phyloP scores from a whole-genome alignment of 2,113 vertebrate species.

The Aspidoscelis tigris region DNA sequence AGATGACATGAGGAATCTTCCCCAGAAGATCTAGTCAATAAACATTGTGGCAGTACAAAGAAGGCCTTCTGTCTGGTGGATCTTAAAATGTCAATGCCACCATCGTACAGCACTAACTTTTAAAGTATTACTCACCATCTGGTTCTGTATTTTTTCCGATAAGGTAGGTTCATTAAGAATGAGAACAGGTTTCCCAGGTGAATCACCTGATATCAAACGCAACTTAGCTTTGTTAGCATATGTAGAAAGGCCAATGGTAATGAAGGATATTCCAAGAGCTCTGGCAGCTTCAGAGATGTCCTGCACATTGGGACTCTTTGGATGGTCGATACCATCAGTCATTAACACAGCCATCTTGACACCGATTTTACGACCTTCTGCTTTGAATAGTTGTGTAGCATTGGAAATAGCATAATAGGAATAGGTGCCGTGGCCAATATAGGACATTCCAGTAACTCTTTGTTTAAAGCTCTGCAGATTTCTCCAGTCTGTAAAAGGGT shows the following conservation, averaged over 20 bases:
- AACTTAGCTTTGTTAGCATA: constrained; percentile 80
- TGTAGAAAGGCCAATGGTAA: constrained; percentile 82
- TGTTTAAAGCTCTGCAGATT: constrained; percentile 81
- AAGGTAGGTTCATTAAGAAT: constrained; percentile 81
- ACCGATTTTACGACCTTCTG: constrained; percentile 75
- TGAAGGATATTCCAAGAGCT: constrained; percentile 80
- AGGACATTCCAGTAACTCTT: constrained; percentile 72
- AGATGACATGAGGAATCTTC: neutral
- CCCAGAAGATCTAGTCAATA: neutral
- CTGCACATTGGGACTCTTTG: constrained; percentile 82
- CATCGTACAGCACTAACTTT: neutral
- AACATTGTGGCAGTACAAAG: neutral
- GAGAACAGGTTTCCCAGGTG: constrained; percentile 74
- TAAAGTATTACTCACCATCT: constrained; percentile 65
- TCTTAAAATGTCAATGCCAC: neutral
- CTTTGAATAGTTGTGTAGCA: constrained; percentile 80
- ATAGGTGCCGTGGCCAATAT: constrained; percentile 90
- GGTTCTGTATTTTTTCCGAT: constrained; percentile 69
- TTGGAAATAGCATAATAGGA: constrained; percentile 88
- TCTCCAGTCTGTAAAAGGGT: constrained; percentile 82
- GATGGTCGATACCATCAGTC: constrained; percentile 89
- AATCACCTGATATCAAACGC: constrained; percentile 80
- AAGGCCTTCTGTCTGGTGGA: neutral
- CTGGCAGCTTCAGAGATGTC: constrained; percentile 79
- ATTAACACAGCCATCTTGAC: constrained; percentile 83